These are phyloP conservation scores for Hippopotamyrus pictus DNA, from an alignment of 2,797 vertebrate genomes.

Conservation along the genomic window DNA sequence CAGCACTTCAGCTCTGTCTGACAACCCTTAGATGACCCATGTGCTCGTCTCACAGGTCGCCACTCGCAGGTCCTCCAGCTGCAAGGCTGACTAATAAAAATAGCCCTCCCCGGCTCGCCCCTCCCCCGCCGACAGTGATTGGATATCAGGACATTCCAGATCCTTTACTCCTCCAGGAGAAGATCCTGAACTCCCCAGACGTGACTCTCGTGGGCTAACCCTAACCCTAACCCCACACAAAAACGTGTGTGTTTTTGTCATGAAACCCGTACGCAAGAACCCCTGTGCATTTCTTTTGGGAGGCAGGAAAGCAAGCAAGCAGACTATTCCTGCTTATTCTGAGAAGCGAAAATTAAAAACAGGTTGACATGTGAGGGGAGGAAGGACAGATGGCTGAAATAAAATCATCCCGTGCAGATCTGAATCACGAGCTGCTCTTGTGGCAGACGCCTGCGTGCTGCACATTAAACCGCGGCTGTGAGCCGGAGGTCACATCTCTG, in stretches of 20 bases:
- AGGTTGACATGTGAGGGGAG: background rate
- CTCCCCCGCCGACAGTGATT: conserved; percentile 41
- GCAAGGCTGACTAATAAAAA: conserved; percentile 46
- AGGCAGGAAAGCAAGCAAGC: background rate
- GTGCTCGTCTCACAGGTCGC: background rate
- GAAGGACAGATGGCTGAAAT: background rate
- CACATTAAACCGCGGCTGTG: background rate
- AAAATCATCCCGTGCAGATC: background rate
- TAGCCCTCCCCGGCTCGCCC: conserved; percentile 37
- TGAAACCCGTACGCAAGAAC: background rate
- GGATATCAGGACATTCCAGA: conserved; percentile 59
- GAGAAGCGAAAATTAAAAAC: background rate
- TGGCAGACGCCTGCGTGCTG: background rate
- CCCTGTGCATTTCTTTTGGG: background rate
- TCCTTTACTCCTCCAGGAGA: conserved; percentile 56
- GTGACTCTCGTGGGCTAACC: conserved; percentile 39
- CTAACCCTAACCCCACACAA: conserved; percentile 35
- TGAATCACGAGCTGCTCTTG: background rate
- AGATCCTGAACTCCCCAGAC: conserved; percentile 48
- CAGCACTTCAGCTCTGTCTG: background rate
- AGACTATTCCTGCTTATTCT: background rate
- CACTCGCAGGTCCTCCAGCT: background rate
- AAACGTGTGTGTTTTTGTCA: conserved; percentile 25
- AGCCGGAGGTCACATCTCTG: background rate
- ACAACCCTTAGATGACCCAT: background rate